Evolutionary conservation across 2,797 vertebrate genomes (phyloP).

Genomic region (Falco novaeseelandiae): DNA sequence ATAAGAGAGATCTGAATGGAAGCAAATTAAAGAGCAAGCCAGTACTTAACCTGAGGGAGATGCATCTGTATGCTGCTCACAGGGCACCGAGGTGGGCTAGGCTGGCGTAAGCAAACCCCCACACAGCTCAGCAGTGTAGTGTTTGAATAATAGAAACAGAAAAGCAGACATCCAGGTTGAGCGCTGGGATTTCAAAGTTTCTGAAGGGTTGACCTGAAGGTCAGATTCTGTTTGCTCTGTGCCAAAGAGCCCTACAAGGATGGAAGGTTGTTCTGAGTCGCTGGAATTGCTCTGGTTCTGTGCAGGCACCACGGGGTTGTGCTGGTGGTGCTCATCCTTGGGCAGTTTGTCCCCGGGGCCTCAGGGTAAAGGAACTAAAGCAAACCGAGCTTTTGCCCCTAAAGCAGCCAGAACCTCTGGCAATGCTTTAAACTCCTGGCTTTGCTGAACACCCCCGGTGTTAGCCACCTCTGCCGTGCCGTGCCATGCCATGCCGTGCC

Average conservation of each 20-base stretch:
- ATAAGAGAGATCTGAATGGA: not conserved
- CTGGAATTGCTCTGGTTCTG: not conserved
- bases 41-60: not conserved
- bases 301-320: fast-evolving
- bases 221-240: not conserved
- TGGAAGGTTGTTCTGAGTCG: not conserved
- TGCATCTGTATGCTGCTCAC: not conserved
- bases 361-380: not conserved
- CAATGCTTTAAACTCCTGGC: not conserved
- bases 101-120: not conserved
- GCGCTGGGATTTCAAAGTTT: not conserved
- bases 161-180: not conserved
- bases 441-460: not conserved
- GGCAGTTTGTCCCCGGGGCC: not conserved
- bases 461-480: not conserved
- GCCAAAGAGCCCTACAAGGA: not conserved
- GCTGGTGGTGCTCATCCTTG: not conserved
- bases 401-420: not conserved
- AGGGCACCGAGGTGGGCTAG: not conserved
- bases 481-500: fast-evolving
- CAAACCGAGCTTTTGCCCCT: not conserved
- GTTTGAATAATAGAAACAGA: not conserved
- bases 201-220: not conserved
- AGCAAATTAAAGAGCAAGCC: not conserved
- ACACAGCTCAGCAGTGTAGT: not conserved